Evolutionary conservation across 2,888 invertebrate genomes (phyloP), one percentile per base, ranked within the genome.

Genomic region (Rhogogaster chlorosoma): DNA sequence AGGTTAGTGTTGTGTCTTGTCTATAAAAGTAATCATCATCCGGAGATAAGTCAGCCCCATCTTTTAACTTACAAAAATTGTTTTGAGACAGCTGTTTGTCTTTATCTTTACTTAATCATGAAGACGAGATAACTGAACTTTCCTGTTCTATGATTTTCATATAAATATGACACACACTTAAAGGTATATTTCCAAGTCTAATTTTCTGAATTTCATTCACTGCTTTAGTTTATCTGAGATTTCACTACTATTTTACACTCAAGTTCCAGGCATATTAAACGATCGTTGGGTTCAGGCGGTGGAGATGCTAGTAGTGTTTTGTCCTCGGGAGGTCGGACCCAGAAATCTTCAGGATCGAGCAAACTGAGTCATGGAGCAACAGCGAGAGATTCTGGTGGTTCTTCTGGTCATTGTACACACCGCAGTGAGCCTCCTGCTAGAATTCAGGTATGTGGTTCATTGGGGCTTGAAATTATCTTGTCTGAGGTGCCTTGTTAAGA

Each of bases 401-500:
- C 97, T 0, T 97, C 97, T 86, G 97, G 97, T 0, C 97, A 97
- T 93, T 97, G 97, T 92, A 97, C 97, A 84, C 97, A 97, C 93
- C 95, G 96, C 87, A 97, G 97, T 91, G 97, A 97, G 88, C 97
- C 97, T n/a, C 95, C 93, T 32, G 92, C 93, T 45, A 89, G 92
- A 87, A 92, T 93, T 90, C 93, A 93, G 89, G 93, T 93, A 88
- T 26, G 38, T 85, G 32, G 18, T 15, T 29, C 64, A 10, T 57
- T 15, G 26, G 61, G 38, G 5, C n/a, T 38, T 22, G 26, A 49
- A 45, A 9, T n/a, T n/a, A 70, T 36, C 1, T 7, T 29, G 18
- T 22, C 71, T 12, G 10, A 42, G n/a, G 26, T 2, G 7, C 22
- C 6, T n/a, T 36, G 12, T 15, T 18, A 57, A 75, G 26, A 29